Percentiles rank a stretch among this genome's conserved stretches.
phyloP scores from a whole-genome alignment of 2,888 invertebrate species.

The Neoitamus cyanurus region DNA sequence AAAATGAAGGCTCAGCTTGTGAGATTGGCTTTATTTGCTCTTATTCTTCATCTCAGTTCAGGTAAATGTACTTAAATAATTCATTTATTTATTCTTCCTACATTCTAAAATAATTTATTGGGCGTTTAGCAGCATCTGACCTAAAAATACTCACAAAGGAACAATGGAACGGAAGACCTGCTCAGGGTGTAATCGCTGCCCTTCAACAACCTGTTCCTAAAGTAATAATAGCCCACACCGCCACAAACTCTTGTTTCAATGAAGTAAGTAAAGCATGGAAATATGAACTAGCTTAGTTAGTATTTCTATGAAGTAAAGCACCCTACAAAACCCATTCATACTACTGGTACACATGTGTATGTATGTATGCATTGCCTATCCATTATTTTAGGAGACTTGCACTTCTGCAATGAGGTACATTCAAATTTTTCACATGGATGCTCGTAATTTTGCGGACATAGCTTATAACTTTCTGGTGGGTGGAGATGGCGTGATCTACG shows the following conservation, averaged over 20 bases:
- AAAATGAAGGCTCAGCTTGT: not conserved
- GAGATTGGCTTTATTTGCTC: not conserved
- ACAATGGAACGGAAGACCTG: not conserved
- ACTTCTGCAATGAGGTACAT: not conserved
- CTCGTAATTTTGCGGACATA: slow-evolving; percentile 62
- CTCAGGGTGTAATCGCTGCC: not conserved
- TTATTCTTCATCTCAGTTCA: not conserved
- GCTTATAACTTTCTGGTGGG: slow-evolving; percentile 83
- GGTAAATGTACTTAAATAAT: no score
- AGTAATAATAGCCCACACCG: not conserved
- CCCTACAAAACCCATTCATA: no score
- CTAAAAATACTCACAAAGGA: not conserved
- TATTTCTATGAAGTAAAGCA: not conserved
- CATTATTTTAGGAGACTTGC: slow-evolving; percentile 55
- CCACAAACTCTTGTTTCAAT: not conserved
- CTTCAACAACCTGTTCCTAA: not conserved
- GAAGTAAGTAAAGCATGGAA: not conserved
- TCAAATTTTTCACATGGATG: not conserved
- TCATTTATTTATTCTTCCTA: no score
- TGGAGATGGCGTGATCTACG: slow-evolving; percentile 80
- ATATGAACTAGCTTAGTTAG: not conserved
- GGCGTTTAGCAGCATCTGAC: not conserved
- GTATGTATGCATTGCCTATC: no score
- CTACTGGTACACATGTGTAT: no score
- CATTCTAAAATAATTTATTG: no score